Conservation (phyloP, 2,888 invertebrate species). For the Amphipyra berbera region DNA sequence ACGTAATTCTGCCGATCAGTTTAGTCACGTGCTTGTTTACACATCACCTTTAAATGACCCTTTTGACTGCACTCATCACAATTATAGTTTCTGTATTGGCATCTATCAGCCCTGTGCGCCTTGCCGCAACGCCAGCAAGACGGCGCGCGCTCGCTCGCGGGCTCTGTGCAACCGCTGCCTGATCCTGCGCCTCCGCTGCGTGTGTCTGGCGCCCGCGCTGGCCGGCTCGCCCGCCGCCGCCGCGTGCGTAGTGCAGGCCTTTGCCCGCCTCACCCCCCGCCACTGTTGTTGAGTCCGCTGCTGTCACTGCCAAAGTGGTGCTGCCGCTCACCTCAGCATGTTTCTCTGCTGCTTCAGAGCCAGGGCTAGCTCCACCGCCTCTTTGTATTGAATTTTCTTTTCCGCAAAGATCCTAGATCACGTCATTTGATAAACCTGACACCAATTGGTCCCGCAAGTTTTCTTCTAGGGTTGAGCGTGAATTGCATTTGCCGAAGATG, state of each 20-base stretch:
- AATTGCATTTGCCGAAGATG: slow-evolving; percentile 8
- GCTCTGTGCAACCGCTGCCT: no score
- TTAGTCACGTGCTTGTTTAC: no score
- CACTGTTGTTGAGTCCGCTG: background rate
- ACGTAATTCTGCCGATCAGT: no score
- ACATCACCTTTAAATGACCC: no score
- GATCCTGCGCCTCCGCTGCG: slow-evolving; percentile 10
- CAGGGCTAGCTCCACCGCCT: slow-evolving; percentile 11
- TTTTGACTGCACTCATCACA: slow-evolving; percentile 53
- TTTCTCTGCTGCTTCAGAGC: slow-evolving; percentile 55
- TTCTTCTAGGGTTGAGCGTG: slow-evolving; percentile 1
- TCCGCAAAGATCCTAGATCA: slow-evolving; percentile 1
- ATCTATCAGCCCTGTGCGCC: slow-evolving; percentile 48
- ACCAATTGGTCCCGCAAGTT: slow-evolving; percentile 2
- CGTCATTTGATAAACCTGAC: background rate
- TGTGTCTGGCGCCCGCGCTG: background rate
- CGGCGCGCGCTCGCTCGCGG: no score
- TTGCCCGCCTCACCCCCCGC: slow-evolving; percentile 11
- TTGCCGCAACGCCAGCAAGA: slow-evolving; percentile 50
- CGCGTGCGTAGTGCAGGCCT: background rate
- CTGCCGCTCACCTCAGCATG: slow-evolving; percentile 51
- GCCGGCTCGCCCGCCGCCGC: background rate
- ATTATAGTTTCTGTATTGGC: slow-evolving; percentile 48
- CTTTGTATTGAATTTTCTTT: background rate
- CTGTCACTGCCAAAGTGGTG: slow-evolving; percentile 13